A percentile compares a stretch with the other conserved stretches of the same genome.
phyloP scores from a whole-genome alignment of 2,888 invertebrate genomes.

The Drosophila siamana region DNA sequence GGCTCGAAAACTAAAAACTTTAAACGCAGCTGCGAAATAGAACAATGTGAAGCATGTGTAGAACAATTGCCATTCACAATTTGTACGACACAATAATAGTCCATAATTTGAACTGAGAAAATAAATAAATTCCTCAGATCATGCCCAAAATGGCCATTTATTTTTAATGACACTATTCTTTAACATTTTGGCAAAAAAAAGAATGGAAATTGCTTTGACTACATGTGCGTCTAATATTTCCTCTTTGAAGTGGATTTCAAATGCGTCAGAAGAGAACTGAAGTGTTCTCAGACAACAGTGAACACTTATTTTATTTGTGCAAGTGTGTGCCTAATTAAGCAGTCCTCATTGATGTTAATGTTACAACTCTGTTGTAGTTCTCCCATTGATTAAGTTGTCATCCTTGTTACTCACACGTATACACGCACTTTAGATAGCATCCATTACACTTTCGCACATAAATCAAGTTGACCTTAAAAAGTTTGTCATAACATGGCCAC shows the following conservation, averaged over 20 bases:
- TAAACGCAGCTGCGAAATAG: neutral
- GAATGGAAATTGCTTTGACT: constrained; percentile 3
- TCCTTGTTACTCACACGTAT: constrained; percentile 2
- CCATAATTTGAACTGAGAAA: constrained; percentile 19
- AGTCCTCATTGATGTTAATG: neutral
- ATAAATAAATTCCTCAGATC: neutral
- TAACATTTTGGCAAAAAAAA: constrained; percentile 3
- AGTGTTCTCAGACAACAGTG: neutral
- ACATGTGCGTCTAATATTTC: neutral
- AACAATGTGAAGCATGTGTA: constrained; percentile 25
- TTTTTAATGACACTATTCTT: constrained; percentile 8
- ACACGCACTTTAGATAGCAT: constrained; percentile 23
- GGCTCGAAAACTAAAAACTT: constrained; percentile 12
- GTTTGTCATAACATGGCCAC: constrained; percentile 66
- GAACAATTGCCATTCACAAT: constrained; percentile 5
- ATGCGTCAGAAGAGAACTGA: constrained; percentile 1
- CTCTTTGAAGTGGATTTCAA: constrained; percentile 11
- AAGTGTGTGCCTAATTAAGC: neutral
- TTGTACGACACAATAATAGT: constrained; percentile 18
- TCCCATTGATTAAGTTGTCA: neutral
- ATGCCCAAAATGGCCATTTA: constrained; percentile 14
- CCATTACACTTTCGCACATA: constrained; percentile 66
- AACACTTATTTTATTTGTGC: neutral
- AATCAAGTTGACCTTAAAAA: constrained; percentile 76
- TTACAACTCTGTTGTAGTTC: neutral